Evolutionary conservation across 2,888 invertebrate species (phyloP).

Genomic region (Enoplolaimus lenunculus): DNA sequence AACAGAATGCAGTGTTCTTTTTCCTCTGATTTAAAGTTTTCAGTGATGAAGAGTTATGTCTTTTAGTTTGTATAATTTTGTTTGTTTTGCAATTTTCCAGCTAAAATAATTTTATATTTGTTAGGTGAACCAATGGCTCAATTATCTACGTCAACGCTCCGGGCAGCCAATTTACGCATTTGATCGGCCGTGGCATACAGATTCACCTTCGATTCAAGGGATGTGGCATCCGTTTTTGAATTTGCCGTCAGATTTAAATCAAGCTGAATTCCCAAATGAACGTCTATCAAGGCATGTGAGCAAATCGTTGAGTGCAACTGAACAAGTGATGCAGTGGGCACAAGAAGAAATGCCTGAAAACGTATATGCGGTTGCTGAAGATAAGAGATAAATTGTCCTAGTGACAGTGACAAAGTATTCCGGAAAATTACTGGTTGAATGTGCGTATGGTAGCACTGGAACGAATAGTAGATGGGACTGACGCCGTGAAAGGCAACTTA

Average conservation of each 20-base stretch:
- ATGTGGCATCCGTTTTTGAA: conserved; percentile 3
- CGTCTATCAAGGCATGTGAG: not conserved
- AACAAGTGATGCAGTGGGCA: not conserved
- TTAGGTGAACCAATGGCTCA: not conserved
- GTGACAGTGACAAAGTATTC: not conserved
- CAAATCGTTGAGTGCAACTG: not conserved
- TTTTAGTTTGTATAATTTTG: too few species aligned
- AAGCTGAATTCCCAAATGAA: not conserved
- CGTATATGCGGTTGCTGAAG: not conserved
- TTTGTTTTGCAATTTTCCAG: too few species aligned
- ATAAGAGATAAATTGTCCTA: not conserved
- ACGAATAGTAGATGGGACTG: too few species aligned
- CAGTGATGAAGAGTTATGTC: too few species aligned
- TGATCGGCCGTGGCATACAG: not conserved
- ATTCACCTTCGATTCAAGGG: not conserved
- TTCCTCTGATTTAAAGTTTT: too few species aligned
- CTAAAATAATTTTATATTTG: not conserved
- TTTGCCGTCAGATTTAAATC: not conserved
- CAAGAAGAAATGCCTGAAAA: not conserved
- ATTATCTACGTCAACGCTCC: not conserved
- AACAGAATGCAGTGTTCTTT: too few species aligned
- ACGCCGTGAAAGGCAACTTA: too few species aligned
- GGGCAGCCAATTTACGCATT: not conserved
- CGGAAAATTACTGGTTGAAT: too few species aligned
- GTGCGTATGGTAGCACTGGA: too few species aligned